Base-by-base conservation (phyloP, 2,113 vertebrate species). In the Ancistrus triradiatus region DNA sequence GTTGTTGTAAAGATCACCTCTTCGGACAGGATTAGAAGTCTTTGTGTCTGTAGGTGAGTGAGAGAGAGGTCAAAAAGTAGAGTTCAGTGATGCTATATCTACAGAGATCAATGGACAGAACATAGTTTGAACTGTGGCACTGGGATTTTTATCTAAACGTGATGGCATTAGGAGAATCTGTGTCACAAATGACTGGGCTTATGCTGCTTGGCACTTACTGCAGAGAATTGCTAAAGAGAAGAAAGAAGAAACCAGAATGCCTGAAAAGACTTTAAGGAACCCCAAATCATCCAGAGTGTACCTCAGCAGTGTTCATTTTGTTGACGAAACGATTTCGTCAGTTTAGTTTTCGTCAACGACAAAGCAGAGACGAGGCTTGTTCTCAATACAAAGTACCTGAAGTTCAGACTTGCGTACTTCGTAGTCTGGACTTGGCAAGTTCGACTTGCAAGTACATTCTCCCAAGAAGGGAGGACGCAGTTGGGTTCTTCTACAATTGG, bases 1-100 rank as follows among this genome's bases (percentile, higher is more conserved):
- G 55, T 64, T 64, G 59, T 60, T 60, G 42, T 35, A 8, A 44
- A 22, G 15, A 11, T 64, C 14, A 6, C 71, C 43, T 61, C 66
- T 57, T 75, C 55, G 44, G 40, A 47, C 68, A 59, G 59, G 59
- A 70, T 71, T 50, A 47, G 27, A 31, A 43, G 42, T 40, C 43
- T 56, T 19, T 28, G 47, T 57, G 40, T 46, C 15, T 28, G 6
- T 27, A 9, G 11, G 44, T 56, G 13, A 17, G 27, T 8, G 27
- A 22, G n/a, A 37, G 49, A 2, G 14, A 13, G n/a, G 38, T 4
- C 11, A 42, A 42, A 5, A 42, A 1, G n/a, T n/a, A 43, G 4
- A 11, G 14, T 17, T 43, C 6, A n/a, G n/a, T 4, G 2, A 15
- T 43, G 40, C 2, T 57, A 58, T 50, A 17, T 35, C 46, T 51